Base-by-base conservation (phyloP, 2,797 vertebrate genomes). In the Enteromius paludinosus region DNA sequence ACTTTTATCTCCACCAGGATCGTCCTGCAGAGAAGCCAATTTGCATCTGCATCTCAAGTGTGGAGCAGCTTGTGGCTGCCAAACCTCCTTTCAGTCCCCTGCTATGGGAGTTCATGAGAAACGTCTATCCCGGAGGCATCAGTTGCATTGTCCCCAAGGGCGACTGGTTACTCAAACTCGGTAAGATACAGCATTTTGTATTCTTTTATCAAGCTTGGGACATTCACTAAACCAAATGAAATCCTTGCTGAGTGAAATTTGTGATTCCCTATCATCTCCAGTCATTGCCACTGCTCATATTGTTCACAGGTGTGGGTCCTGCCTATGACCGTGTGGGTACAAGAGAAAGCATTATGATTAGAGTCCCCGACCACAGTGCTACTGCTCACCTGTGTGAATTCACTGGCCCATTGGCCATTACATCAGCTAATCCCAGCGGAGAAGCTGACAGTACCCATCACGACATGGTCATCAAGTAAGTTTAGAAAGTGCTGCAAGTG, bases 81-180 rank as follows among this genome's bases (percentile, higher is more conserved):
- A 91, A 93, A 84, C 96, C 97, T 3, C 96, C 96, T 17, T 96
- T 97, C 92, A 97, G 95, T 87, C 95, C 96, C 0, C 84, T 97
- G 77, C 95, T 97, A 20, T 97, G 96, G 97, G 95, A 96, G 82
- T 97, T 97, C 74, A 97, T 97, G 96, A 96, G 93, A 71, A 95
- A 94, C 0, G 96, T 97, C 43, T 97, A 97, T 86, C 97, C 97
- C 0, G 97, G 97, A 72, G 96, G 96, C 43, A 92, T 97, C 0
- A 97, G 97, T 87, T 97, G 96, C 91, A 97, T 97, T 2, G 94
- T 97, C 83, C 93, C 88, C 77, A 97, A 97, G 90, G 96, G 96
- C 77, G 94, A 96, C 79, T 97, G 97, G 96, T 93, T 97, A 28
- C 92, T 92, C 79, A 94, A 88, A 85, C 79, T 97, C 12, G 97